Evolutionary conservation across 2,888 invertebrate species (phyloP), one percentile per base, ranked within the genome.

Genomic region (Gonocerus acuteangulatus): DNA sequence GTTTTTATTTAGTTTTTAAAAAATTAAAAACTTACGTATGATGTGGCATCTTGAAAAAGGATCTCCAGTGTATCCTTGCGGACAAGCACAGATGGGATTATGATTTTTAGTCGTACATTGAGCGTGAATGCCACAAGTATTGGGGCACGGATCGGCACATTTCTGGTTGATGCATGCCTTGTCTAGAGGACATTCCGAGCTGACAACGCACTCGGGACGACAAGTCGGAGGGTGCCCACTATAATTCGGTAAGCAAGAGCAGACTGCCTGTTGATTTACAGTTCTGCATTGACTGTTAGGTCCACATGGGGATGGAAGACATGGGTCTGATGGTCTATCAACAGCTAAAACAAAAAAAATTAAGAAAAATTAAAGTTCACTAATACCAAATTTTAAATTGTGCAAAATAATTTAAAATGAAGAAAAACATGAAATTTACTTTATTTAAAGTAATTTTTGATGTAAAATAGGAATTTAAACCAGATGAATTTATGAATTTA

Each of bases 141-240:
- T 84, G 13, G 80, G 78, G 70, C 89, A 89, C 6, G 79, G 79
- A 70, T 79, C 74, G 59, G 72, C 72, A 67, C 79, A 79, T 65
- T 77, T 77, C 34, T 74, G 73, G 68, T 73, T 71, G 19, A 76
- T 74, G 65, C 80, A 80, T 13, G 79, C 77, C 59, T 74, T 73
- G 65, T 76, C 72, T 1, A 73, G 70, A 4, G 75, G 70, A 69
- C 84, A 84, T 68, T 83, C 83, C 1, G 81, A 76, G 68, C 80
- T 82, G 9, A 81, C 77, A n/a, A 78, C 74, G 71, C 89, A 89
- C 74, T 88, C 87, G 63, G 86, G 83, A 71, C 82, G 78, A 70
- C 86, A 87, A 69, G 83, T 84, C 19, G 86, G 82, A 0, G 89
- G 88, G 74, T 89, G 85, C 23, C 89, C 90, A 66, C 81, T 80